phyloP scores from a whole-genome alignment of 1,140 invertebrate genomes.

The Drosophila sp. region DNA sequence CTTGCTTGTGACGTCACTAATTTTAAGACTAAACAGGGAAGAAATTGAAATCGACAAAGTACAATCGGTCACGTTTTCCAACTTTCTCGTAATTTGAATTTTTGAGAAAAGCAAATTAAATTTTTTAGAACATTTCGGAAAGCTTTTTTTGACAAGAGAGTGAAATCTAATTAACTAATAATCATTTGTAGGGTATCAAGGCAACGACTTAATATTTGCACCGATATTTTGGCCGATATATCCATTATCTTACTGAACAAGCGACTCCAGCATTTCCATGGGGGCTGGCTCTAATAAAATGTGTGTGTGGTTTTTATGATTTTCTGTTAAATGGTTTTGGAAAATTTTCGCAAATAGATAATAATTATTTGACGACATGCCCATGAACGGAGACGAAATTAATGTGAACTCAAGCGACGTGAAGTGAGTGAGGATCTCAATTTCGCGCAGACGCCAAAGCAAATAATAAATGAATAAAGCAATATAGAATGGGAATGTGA shows the following conservation, averaged over 20 bases:
- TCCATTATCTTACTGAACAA: not conserved
- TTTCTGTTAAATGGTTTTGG: constrained; percentile 35
- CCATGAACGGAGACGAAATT: constrained; percentile 38
- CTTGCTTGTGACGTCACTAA: not conserved
- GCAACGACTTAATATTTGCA: not conserved
- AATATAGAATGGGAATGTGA: not conserved
- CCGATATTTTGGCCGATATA: not conserved
- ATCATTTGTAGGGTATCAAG: not conserved
- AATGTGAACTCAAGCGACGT: constrained; percentile 5
- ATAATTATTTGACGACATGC: constrained; percentile 44
- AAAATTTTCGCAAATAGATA: constrained; percentile 66
- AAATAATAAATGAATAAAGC: constrained; percentile 9
- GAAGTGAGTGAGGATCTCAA: constrained; percentile 25
- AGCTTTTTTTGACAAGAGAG: too few relatives aligned
- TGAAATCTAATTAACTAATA: too few relatives aligned
- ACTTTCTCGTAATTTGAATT: too few relatives aligned
- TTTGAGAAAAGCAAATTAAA: too few relatives aligned
- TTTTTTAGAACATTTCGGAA: too few relatives aligned
- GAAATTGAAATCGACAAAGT: too few relatives aligned
- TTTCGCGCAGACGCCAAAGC: constrained; percentile 47
- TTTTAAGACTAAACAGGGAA: too few relatives aligned
- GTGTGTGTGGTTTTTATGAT: constrained; percentile 41
- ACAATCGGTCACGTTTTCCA: too few relatives aligned
- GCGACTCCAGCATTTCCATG: not conserved
- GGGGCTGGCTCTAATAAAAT: constrained; percentile 44